Evolutionary conservation across 2,113 vertebrate species (phyloP), one percentile per base, ranked within the genome.

Genomic region (Regulus satrapa): DNA sequence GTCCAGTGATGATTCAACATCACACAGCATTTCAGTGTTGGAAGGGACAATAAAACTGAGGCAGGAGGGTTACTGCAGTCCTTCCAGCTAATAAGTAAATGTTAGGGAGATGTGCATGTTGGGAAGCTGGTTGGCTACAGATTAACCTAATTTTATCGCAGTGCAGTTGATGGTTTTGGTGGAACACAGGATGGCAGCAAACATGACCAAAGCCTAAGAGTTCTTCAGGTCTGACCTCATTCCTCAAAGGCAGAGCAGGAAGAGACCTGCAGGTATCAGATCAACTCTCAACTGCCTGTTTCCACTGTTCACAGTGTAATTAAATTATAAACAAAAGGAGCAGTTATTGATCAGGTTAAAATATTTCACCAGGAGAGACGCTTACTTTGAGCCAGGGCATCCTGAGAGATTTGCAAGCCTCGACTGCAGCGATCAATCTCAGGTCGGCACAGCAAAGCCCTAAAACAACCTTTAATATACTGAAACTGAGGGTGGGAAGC

Each of bases 161-260:
- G 19, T 64, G 36, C 38, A 73, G 54, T 25, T 38, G 49, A 25
- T 38, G 8, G 46, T 23, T 85, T 58, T 73, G 32, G 14, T 63
- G 29, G 43, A 73, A 49, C 34, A n/a, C 0, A 1, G 59, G 63
- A 82, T n/a, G 28, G 61, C 49, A 69, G 19, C 13, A 76, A 75
- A 41, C 0, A 0, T 5, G 74, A 49, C n/a, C 5, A 0, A 4
- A 5, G 7, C 29, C 24, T 10, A 1, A 5, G 4, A 28, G 21
- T 54, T 58, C 67, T 36, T 19, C 18, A 16, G 10, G 29, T 25
- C 51, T 23, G 59, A 56, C 15, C n/a, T 52, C 3, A 4, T 4
- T 90, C 59, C 63, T 83, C 54, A 49, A 75, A 92, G 43, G 64
- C 61, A 86, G 58, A 69, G 63, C n/a, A 76, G 23, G 28, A 75